These are phyloP conservation scores for Perdita meconis DNA, from an alignment of 2,888 invertebrate species.

Conservation along the genomic window DNA sequence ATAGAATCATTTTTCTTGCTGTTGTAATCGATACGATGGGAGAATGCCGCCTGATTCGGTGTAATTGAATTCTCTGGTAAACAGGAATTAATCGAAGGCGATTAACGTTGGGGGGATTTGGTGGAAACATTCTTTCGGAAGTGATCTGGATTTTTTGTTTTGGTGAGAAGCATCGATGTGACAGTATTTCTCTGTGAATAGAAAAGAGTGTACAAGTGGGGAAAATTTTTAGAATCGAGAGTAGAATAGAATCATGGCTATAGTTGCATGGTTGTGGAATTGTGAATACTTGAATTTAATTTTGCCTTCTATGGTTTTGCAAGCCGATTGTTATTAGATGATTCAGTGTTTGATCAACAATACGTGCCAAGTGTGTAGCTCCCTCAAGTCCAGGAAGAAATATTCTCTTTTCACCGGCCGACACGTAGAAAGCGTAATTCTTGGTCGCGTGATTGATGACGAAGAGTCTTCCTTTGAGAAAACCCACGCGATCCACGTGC, in stretches of 20 bases:
- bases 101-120: not conserved
- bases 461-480: constrained; percentile 59
- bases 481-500: constrained; percentile 42
- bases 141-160: too few species aligned
- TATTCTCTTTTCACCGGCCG: constrained; percentile 42
- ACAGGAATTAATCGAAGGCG: constrained; percentile 7
- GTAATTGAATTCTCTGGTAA: constrained; percentile 18
- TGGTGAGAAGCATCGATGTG: not conserved
- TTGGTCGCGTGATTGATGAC: constrained; percentile 62
- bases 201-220: too few species aligned
- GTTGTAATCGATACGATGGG: not conserved
- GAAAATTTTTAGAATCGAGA: too few species aligned
- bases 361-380: not conserved
- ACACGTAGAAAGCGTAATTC: constrained; percentile 25
- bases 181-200: too few species aligned
- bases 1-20: constrained; percentile 33
- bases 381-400: constrained; percentile 8
- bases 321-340: not conserved
- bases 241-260: too few species aligned
- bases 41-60: not conserved
- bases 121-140: too few species aligned
- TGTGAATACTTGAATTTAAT: too few species aligned
- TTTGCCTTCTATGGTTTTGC: too few species aligned
- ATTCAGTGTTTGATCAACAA: not conserved
- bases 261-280: too few species aligned